Evolutionary conservation across 2,113 vertebrate species (phyloP).

Genomic region (Bubalus kerabau): DNA sequence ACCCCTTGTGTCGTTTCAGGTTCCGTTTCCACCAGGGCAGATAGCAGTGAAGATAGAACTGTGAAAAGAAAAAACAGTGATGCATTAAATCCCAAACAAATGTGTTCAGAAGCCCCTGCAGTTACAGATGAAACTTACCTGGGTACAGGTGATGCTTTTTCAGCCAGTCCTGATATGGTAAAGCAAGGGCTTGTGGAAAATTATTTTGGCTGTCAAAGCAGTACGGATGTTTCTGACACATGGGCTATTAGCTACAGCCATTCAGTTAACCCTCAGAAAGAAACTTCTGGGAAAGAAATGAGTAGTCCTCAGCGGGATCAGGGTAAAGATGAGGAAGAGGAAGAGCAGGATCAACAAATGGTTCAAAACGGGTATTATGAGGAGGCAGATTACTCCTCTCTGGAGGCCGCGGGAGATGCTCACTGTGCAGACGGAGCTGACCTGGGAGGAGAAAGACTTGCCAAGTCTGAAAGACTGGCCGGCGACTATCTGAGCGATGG

Average conservation of each 20-base stretch:
- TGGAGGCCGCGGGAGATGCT: slow-evolving; percentile 81
- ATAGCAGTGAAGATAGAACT: slow-evolving; percentile 46
- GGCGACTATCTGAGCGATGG: slow-evolving; percentile 70
- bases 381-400: slow-evolving; percentile 85
- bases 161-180: slow-evolving; percentile 90
- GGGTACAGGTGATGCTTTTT: slow-evolving; percentile 80
- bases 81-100: slow-evolving; percentile 54
- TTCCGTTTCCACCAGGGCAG: slow-evolving; percentile 70
- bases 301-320: slow-evolving; percentile 77
- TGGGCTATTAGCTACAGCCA: slow-evolving; percentile 83
- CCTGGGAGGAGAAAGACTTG: slow-evolving; percentile 66
- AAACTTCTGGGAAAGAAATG: slow-evolving; percentile 70
- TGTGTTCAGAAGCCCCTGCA: slow-evolving; percentile 54
- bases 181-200: slow-evolving; percentile 96
- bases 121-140: slow-evolving; percentile 74
- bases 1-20: slow-evolving; percentile 72
- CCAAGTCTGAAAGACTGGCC: slow-evolving; percentile 74
- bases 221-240: slow-evolving; percentile 87
- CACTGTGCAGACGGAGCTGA: slow-evolving; percentile 64
- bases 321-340: slow-evolving; percentile 83
- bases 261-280: slow-evolving; percentile 74
- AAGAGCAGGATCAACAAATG: slow-evolving; percentile 90
- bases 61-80: slow-evolving; percentile 56
- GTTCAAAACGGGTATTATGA: slow-evolving; percentile 98
- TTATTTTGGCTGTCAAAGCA: slow-evolving; percentile 93